Conservation (phyloP, 2,113 vertebrate genomes). For the Sylvietta virens region DNA sequence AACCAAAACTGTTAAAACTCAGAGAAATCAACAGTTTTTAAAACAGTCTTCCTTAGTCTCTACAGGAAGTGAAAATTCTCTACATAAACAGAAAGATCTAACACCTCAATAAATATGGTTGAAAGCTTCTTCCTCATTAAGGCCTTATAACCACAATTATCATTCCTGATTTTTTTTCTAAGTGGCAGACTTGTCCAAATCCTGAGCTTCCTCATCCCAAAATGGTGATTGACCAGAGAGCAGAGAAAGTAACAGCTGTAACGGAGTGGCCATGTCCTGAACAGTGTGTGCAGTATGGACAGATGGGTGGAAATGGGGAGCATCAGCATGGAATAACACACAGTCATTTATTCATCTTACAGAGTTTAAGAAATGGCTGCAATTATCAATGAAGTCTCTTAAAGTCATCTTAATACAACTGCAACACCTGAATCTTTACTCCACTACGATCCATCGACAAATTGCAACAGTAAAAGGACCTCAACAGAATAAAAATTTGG, state of each 20-base stretch:
- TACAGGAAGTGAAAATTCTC: background rate
- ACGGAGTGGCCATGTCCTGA: rapidly evolving
- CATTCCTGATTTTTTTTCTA: background rate
- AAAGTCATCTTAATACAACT: background rate
- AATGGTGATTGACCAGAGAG: background rate
- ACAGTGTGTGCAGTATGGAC: background rate
- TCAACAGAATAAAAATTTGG: background rate
- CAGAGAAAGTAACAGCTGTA: background rate
- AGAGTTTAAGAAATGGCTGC: background rate
- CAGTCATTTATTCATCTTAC: background rate
- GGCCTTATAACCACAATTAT: background rate
- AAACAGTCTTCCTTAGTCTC: background rate
- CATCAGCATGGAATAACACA: background rate
- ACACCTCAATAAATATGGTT: background rate
- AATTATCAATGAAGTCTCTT: background rate
- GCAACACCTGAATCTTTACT: background rate
- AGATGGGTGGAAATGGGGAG: background rate
- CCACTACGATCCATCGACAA: background rate
- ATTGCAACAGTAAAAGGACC: background rate
- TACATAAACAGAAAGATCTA: background rate
- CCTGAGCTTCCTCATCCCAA: background rate
- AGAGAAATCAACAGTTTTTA: background rate
- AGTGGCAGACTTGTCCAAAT: background rate
- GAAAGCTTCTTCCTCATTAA: background rate
- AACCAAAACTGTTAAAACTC: background rate